These are phyloP conservation scores for Okapia johnstoni DNA, from an alignment of 2,113 vertebrate genomes.

Conservation along the genomic window DNA sequence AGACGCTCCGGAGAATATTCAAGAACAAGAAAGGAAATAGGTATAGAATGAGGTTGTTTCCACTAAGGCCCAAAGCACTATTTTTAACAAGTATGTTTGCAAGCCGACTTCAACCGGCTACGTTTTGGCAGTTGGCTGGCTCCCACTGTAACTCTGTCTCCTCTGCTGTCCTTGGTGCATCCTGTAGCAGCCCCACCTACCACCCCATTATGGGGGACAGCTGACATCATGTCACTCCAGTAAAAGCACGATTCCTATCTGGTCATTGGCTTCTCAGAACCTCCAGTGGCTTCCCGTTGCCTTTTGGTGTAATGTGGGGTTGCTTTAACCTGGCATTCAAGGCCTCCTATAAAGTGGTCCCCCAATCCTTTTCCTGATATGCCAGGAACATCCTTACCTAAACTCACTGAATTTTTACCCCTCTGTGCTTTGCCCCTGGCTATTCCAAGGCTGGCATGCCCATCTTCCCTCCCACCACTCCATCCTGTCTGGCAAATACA, in stretches of 20 bases:
- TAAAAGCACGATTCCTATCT: neutral
- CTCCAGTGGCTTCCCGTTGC: neutral
- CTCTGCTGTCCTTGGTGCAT: neutral
- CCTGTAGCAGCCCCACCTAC: neutral
- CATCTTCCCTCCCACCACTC: neutral
- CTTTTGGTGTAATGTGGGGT: neutral
- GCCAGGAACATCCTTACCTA: neutral
- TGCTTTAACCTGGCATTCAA: neutral
- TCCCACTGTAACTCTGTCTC: neutral
- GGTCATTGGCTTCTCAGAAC: neutral
- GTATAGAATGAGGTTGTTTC: constrained; percentile 36
- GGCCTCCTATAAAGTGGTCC: neutral
- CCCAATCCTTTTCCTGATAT: neutral
- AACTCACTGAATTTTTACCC: neutral
- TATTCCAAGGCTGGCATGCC: neutral
- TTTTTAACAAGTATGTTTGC: neutral
- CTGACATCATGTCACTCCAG: neutral
- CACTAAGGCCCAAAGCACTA: neutral
- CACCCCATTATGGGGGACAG: neutral
- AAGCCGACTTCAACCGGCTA: neutral
- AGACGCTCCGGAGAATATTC: constrained; percentile 14
- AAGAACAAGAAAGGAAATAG: constrained; percentile 41
- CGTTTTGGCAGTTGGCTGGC: neutral
- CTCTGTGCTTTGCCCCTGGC: neutral
- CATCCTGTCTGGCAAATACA: neutral